These are phyloP conservation scores for Pterostichus niger DNA, from an alignment of 2,888 invertebrate species.

Conservation along the genomic window DNA sequence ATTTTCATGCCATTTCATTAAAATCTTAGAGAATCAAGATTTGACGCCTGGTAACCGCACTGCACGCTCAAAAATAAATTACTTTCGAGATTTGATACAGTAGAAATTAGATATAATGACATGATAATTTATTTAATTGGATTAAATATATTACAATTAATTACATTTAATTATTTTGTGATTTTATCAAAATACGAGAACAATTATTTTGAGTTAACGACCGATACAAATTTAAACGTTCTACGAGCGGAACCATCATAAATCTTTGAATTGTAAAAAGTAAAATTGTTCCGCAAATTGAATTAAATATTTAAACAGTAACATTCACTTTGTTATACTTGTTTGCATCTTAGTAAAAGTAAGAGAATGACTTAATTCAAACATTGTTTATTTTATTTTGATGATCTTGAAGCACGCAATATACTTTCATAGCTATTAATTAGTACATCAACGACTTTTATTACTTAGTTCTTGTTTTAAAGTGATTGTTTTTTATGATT, in stretches of 20 bases:
- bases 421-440: background rate
- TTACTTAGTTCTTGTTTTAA: background rate
- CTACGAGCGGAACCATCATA: background rate
- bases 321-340: background rate
- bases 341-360: background rate
- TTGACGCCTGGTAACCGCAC: too few species aligned
- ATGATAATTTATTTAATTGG: too few species aligned
- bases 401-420: constrained; percentile 5
- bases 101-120: too few species aligned
- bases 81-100: too few species aligned
- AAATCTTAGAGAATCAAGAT: too few species aligned
- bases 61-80: too few species aligned
- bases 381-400: background rate
- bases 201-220: constrained; percentile 1
- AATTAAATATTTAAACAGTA: background rate
- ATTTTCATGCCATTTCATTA: too few species aligned
- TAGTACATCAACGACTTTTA: background rate
- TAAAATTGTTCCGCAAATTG: background rate
- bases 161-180: constrained; percentile 1
- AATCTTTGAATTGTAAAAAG: constrained; percentile 2
- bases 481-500: too few species aligned
- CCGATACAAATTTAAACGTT: background rate
- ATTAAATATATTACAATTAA: background rate
- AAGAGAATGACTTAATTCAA: background rate
- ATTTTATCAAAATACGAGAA: background rate